Evolutionary conservation across 2,888 invertebrate genomes (phyloP).

Genomic region (Halocaridina rubra): DNA sequence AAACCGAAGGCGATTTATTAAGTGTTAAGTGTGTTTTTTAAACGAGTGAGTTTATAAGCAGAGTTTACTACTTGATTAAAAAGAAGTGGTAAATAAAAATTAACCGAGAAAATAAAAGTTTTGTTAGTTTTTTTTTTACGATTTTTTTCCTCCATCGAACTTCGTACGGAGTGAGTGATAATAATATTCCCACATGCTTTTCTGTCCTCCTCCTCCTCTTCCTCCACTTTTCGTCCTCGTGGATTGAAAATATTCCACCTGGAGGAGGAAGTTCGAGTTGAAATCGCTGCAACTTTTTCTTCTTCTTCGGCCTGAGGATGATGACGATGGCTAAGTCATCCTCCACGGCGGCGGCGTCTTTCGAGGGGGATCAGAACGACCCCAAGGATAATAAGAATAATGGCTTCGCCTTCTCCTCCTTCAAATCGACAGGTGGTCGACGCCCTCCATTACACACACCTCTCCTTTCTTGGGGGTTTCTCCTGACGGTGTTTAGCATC

Average conservation of each 20-base stretch:
- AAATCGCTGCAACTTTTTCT: background rate
- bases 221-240: background rate
- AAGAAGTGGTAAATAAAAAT: too few relatives aligned
- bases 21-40: background rate
- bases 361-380: too few relatives aligned
- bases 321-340: background rate
- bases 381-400: background rate
- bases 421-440: background rate
- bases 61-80: too few relatives aligned
- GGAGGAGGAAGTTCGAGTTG: constrained; percentile 18
- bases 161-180: background rate
- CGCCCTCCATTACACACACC: background rate
- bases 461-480: background rate
- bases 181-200: constrained; percentile 3
- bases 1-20: background rate
- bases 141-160: too few relatives aligned
- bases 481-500: constrained; percentile 3
- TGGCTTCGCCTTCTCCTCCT: constrained; percentile 13
- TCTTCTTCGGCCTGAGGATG: background rate
- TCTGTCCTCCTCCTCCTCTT: background rate
- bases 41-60: background rate
- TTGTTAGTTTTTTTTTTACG: background rate
- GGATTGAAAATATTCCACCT: constrained; percentile 22
- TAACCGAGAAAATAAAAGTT: too few relatives aligned
- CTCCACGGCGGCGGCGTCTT: background rate